Evolutionary conservation across 2,113 vertebrate species (phyloP).

Genomic region (Psilopogon haemacephalus): DNA sequence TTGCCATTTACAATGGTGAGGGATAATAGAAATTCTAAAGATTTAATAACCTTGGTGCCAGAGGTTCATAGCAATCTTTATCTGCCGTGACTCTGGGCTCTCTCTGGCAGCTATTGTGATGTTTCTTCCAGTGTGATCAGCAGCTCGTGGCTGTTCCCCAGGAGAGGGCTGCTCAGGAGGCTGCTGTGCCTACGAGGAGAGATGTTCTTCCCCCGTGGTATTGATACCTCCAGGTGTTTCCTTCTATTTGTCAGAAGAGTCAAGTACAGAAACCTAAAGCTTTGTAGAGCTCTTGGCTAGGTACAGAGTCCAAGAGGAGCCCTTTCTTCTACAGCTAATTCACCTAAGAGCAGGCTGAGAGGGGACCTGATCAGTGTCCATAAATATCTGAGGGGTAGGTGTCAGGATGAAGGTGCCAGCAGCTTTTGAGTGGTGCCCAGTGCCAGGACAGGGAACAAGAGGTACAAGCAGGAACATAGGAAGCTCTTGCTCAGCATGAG

Average conservation of each 20-base stretch:
- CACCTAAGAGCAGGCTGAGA: too few relatives aligned
- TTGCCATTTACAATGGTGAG: neutral
- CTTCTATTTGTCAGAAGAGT: neutral
- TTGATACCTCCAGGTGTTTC: neutral
- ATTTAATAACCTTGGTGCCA: neutral
- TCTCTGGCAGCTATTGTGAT: neutral
- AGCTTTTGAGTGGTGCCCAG: too few relatives aligned
- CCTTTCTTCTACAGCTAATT: neutral
- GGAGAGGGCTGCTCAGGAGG: neutral
- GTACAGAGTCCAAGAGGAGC: neutral
- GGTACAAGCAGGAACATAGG: too few relatives aligned
- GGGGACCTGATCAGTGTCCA: too few relatives aligned
- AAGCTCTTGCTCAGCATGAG: too few relatives aligned
- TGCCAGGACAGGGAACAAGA: too few relatives aligned
- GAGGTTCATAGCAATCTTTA: neutral
- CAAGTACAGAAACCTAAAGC: neutral
- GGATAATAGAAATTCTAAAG: neutral
- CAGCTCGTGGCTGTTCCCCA: neutral
- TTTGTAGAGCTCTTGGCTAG: neutral
- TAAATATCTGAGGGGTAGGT: too few relatives aligned
- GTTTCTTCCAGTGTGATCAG: neutral
- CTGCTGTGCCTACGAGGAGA: neutral
- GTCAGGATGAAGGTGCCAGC: too few relatives aligned
- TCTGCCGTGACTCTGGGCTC: neutral
- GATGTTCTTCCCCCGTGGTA: neutral